These are phyloP conservation scores for Carassius carassius DNA, from an alignment of 2,113 vertebrate species.

Conservation along the genomic window DNA sequence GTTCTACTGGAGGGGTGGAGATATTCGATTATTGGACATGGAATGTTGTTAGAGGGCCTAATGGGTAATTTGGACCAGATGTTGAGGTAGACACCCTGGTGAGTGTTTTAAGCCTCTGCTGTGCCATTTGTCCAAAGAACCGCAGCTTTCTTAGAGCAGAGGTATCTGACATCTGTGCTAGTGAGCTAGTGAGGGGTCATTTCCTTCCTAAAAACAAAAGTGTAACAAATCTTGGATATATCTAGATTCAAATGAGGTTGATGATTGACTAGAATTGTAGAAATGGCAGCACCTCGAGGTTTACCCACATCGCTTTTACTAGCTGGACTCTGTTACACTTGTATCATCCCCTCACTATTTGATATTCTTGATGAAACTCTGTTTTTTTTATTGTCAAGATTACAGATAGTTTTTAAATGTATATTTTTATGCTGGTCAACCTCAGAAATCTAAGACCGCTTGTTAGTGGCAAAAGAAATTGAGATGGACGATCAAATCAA, in stretches of 20 bases:
- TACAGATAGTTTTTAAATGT: not conserved
- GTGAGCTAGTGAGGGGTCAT: not conserved
- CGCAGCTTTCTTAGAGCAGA: not conserved
- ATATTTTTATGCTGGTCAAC: not conserved
- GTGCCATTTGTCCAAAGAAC: slow-evolving; percentile 2
- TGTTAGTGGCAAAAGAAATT: no score
- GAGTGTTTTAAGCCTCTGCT: not conserved
- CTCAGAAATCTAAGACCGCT: not conserved
- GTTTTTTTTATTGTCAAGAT: not conserved
- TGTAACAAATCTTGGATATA: not conserved
- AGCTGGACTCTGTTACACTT: not conserved
- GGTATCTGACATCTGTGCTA: not conserved
- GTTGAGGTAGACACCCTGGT: not conserved
- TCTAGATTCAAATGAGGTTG: not conserved
- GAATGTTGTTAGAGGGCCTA: not conserved
- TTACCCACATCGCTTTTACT: not conserved
- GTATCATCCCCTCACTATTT: not conserved
- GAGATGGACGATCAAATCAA: no score
- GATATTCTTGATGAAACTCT: not conserved
- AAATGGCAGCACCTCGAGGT: not conserved
- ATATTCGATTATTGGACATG: slow-evolving; percentile 3
- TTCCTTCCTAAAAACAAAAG: not conserved
- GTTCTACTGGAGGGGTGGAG: not conserved
- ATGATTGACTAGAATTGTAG: not conserved
- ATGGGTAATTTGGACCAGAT: not conserved